phyloP scores from a whole-genome alignment of 2,797 vertebrate genomes.

The Lateolabrax maculatus region DNA sequence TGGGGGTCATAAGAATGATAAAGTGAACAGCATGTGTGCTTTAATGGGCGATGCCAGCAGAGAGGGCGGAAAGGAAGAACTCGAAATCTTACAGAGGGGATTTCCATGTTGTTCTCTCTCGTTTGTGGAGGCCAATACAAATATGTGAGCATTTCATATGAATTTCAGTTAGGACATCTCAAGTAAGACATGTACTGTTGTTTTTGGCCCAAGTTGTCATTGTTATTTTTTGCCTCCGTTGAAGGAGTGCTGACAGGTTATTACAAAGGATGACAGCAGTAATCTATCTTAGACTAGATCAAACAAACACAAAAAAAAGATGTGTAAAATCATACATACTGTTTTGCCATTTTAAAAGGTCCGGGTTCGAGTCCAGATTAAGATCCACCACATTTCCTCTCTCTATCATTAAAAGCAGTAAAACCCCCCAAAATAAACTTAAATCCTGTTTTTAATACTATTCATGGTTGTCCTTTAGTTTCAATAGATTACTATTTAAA shows the following conservation, averaged over 20 bases:
- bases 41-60: slow-evolving; percentile 81
- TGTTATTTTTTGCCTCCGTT: slow-evolving; percentile 6
- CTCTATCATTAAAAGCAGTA: no score
- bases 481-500: background rate
- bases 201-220: background rate
- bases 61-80: slow-evolving; percentile 66
- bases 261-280: slow-evolving; percentile 28
- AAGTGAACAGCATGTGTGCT: slow-evolving; percentile 84
- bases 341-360: background rate
- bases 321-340: background rate
- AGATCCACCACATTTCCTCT: no score
- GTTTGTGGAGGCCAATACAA: slow-evolving; percentile 44
- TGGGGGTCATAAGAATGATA: slow-evolving; percentile 88
- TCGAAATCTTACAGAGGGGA: slow-evolving; percentile 76
- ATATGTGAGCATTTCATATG: slow-evolving; percentile 18
- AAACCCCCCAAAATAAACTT: no score
- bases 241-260: slow-evolving; percentile 14
- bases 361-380: no score
- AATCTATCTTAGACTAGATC: slow-evolving; percentile 4
- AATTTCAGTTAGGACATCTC: slow-evolving; percentile 34
- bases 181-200: background rate
- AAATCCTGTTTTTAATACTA: background rate
- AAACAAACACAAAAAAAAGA: slow-evolving; percentile 13
- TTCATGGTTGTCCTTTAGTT: background rate
- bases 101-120: slow-evolving; percentile 62